Evolutionary conservation across 2,113 vertebrate species (phyloP), one percentile per base, ranked within the genome.

Genomic region (Okapia johnstoni): DNA sequence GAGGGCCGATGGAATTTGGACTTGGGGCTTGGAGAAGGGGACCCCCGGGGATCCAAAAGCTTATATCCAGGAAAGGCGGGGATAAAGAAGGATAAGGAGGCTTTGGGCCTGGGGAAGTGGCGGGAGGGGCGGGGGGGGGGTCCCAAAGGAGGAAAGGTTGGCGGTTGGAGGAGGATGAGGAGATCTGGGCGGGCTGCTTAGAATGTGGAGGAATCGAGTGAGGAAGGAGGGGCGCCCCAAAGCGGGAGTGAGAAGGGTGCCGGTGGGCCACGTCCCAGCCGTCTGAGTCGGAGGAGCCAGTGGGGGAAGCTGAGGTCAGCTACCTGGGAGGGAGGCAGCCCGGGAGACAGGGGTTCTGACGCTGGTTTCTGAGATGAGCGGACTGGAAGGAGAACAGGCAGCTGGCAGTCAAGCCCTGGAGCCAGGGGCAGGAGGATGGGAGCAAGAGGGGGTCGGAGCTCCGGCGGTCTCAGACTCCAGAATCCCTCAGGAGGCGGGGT

Each of bases 391-490:
- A 23, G 63, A 58, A 60, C 79, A 1, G 66, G 96, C 85, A n/a
- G 88, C 93, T 66, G 58, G 70, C 83, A 1, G 94, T 89, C 87
- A 19, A 94, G 70, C 58, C 87, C 52, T 17, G 81, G 57, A 92
- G 81, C 70, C 83, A 46, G 54, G 3, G 43, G 63, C 52, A 6
- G 60, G 94, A 97, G 96, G 96, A 86, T 60, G 96, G 96, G 96
- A 87, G 46, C 60, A 30, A 70, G n/a, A 36, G 33, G 90, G 10
- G 43, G 40, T 61, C 17, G 1, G 61, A 30, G 80, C 52, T 36
- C 85, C 3, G 52, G 23, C 48, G 6, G 57, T 7, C 79, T 85
- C 30, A 1, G 17, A 25, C 79, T 36, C 40, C 43, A 1, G 80
- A 57, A 86, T 21, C 89, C 52, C 55, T 40, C 36, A 36, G 63